Evolutionary conservation across 2,113 vertebrate genomes (phyloP).

Genomic region (Eupsittula cactorum): DNA sequence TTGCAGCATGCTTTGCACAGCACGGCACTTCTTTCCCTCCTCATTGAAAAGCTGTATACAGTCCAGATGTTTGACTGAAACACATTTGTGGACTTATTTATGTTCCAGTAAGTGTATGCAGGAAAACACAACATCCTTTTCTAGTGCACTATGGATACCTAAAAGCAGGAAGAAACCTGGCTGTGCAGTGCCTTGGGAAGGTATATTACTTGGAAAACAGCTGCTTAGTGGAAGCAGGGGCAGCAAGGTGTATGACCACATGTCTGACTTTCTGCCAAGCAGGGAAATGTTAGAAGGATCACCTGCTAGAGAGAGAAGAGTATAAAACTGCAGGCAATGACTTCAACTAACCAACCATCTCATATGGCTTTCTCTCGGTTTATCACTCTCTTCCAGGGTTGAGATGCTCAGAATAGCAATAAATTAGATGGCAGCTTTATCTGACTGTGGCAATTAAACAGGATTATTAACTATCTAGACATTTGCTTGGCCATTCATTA

Average conservation of each 20-base stretch:
- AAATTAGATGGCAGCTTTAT: slow-evolving; percentile 55
- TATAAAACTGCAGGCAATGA: neutral
- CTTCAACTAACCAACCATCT: slow-evolving; percentile 14
- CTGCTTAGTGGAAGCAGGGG: neutral
- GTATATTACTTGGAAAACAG: neutral
- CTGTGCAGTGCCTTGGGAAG: neutral
- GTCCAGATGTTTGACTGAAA: slow-evolving; percentile 2
- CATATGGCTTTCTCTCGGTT: slow-evolving; percentile 9
- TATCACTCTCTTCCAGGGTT: slow-evolving; percentile 47
- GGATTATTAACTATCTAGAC: slow-evolving; percentile 66
- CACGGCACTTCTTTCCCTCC: neutral
- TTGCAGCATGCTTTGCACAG: neutral
- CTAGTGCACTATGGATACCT: neutral
- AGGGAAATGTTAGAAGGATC: slow-evolving; percentile 16
- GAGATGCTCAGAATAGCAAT: slow-evolving; percentile 55
- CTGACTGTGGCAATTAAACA: slow-evolving; percentile 62
- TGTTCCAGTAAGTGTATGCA: neutral
- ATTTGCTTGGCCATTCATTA: slow-evolving; percentile 57
- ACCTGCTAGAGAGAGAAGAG: neutral
- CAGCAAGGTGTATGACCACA: neutral
- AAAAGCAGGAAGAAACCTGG: slow-evolving; percentile 35
- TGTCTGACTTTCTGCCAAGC: slow-evolving; percentile 11
- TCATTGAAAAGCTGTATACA: neutral
- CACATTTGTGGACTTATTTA: neutral
- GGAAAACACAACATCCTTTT: slow-evolving; percentile 7